A percentile compares a stretch with the other conserved stretches of the same genome.
Evolutionary conservation across 1,140 invertebrate species (phyloP).

Genomic region (Dinoponera quadriceps): DNA sequence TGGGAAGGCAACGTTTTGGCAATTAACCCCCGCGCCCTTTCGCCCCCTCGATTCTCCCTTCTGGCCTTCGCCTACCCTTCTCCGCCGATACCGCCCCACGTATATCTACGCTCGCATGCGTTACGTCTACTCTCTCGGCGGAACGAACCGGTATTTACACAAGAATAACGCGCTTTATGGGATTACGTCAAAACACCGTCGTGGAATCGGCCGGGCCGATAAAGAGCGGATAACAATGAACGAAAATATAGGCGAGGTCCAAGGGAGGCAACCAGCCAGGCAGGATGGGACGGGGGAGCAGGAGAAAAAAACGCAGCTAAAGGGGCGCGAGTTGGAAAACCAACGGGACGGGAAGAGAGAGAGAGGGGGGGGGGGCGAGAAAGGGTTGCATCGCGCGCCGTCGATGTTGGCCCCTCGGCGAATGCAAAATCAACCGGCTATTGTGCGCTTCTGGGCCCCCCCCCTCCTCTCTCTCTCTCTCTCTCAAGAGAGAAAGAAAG

Average conservation of each 20-base stretch:
- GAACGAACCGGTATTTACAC: conserved; percentile 77
- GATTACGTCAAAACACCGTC: conserved; percentile 82
- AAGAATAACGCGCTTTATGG: conserved; percentile 82
- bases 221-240: conserved; percentile 58
- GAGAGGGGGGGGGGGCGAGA: conserved; percentile 10
- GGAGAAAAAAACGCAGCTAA: too few species aligned
- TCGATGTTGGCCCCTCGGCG: conserved; percentile 45
- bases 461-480: too few species aligned
- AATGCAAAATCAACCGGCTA: conserved; percentile 77
- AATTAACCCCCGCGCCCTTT: conserved; percentile 72
- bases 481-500: too few species aligned
- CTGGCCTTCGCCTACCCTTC: too few species aligned
- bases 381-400: conserved; percentile 19
- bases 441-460: conserved; percentile 54
- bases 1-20: conserved; percentile 65
- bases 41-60: background rate
- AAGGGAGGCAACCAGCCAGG: conserved; percentile 21
- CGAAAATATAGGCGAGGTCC: conserved; percentile 53
- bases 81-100: conserved; percentile 31
- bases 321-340: too few species aligned
- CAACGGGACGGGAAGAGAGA: conserved; percentile 32
- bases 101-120: conserved; percentile 65
- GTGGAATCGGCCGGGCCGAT: conserved; percentile 59
- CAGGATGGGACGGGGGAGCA: conserved; percentile 33
- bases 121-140: conserved; percentile 57